These are phyloP conservation scores for Tetragnatha montana DNA, from an alignment of 2,888 invertebrate species.

Conservation along the genomic window DNA sequence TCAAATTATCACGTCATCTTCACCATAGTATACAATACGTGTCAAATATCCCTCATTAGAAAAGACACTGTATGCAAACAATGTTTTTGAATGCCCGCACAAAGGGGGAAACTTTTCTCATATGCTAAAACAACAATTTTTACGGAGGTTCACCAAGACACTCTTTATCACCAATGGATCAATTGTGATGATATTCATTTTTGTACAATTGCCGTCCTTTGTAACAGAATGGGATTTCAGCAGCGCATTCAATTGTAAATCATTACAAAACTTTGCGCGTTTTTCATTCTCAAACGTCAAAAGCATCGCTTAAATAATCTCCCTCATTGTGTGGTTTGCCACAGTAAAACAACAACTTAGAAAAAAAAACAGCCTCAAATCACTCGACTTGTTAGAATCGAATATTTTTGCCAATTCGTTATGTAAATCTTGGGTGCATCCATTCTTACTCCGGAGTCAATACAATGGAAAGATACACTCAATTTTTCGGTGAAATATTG, in stretches of 20 bases:
- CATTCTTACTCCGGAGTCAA: slow-evolving; percentile 28
- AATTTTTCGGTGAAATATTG: slow-evolving; percentile 61
- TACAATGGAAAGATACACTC: slow-evolving; percentile 34
- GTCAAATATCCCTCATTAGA: neutral
- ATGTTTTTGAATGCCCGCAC: neutral
- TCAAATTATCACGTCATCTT: neutral
- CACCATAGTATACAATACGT: neutral
- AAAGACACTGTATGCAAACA: neutral
- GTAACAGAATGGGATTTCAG: neutral
- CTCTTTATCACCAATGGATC: neutral
- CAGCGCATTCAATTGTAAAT: neutral
- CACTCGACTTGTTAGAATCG: neutral
- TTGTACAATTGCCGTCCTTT: neutral
- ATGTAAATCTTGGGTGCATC: slow-evolving; percentile 35
- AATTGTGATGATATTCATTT: neutral
- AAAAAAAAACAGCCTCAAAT: slow-evolving; percentile 23
- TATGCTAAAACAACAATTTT: neutral
- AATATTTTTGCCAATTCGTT: slow-evolving; percentile 53
- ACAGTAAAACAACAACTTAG: neutral
- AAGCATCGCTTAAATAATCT: slow-evolving; percentile 21
- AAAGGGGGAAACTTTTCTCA: neutral
- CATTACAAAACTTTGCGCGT: neutral
- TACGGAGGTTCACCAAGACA: neutral
- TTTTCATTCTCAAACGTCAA: slow-evolving; percentile 28
- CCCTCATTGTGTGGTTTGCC: neutral